A percentile compares a stretch with the other conserved stretches of the same genome.
These are phyloP conservation scores for Tachyglossus aculeatus DNA, from an alignment of 2,797 vertebrate genomes.

Conservation along the genomic window DNA sequence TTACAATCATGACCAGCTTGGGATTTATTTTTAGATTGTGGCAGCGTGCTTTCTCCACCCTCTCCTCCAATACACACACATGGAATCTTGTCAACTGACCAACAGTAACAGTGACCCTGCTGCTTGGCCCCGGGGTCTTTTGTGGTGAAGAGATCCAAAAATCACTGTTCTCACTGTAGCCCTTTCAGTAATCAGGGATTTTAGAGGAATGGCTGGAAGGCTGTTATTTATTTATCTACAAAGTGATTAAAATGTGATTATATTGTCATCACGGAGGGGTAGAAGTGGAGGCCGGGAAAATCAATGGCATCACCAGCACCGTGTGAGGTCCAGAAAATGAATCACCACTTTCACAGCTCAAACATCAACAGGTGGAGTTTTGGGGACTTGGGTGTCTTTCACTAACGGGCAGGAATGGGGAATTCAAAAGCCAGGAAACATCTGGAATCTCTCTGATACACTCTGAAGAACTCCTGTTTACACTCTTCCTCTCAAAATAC, in stretches of 20 bases:
- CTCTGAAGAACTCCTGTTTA: neutral
- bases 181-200: neutral
- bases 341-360: conserved; percentile 8
- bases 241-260: conserved; percentile 23
- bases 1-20: conserved; percentile 20
- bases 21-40: no score
- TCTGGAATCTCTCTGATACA: neutral
- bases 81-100: neutral
- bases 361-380: conserved; percentile 22
- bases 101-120: neutral
- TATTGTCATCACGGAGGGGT: conserved; percentile 21
- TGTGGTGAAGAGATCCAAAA: neutral
- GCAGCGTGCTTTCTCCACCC: no score
- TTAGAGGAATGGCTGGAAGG: neutral
- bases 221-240: conserved; percentile 10
- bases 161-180: neutral
- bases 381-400: conserved; percentile 13
- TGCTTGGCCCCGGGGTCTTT: neutral
- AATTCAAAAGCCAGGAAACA: conserved; percentile 7
- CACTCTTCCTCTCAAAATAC: neutral
- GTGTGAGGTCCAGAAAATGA: conserved; percentile 42
- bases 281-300: conserved; percentile 10
- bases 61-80: conserved; percentile 6
- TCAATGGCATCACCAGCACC: conserved; percentile 14
- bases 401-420: neutral